Evolutionary conservation across 1,140 invertebrate genomes (phyloP).

Genomic region (Drosophila kanapiae): DNA sequence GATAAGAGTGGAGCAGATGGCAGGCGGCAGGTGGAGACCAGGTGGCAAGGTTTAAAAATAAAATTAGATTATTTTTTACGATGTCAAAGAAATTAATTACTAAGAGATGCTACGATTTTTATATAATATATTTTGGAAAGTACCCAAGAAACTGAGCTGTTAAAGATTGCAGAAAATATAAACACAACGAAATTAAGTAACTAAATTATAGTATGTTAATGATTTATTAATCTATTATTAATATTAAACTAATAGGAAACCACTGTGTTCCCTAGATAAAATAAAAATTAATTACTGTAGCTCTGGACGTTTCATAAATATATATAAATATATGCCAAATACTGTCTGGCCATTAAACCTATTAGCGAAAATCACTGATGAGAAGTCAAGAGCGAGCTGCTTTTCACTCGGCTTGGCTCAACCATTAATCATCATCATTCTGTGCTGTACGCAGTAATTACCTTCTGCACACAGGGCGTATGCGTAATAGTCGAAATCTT

Average conservation of each 20-base stretch:
- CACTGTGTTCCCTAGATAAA: not conserved
- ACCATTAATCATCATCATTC: conserved; percentile 41
- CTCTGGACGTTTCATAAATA: not conserved
- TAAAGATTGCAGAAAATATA: not conserved
- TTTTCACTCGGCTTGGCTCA: not conserved
- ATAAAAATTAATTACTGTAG: not conserved
- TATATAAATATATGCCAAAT: not conserved
- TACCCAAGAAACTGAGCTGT: not conserved
- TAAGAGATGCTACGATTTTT: not conserved
- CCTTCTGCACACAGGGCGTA: conserved; percentile 47
- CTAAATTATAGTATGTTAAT: not conserved
- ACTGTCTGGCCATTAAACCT: not conserved
- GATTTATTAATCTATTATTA: no score
- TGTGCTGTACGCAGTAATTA: conserved; percentile 21
- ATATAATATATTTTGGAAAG: not conserved
- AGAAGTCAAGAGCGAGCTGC: conserved; percentile 4
- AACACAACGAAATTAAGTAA: not conserved
- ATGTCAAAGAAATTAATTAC: conserved; percentile 12
- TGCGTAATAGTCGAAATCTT: conserved; percentile 63
- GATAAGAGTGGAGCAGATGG: conserved; percentile 9
- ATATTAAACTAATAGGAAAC: not conserved
- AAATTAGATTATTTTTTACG: conserved; percentile 6
- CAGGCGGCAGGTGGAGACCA: not conserved
- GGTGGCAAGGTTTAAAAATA: not conserved
- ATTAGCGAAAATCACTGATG: conserved; percentile 5